Conservation (phyloP, 2,797 vertebrate genomes). For the Acipenser transmontanus region DNA sequence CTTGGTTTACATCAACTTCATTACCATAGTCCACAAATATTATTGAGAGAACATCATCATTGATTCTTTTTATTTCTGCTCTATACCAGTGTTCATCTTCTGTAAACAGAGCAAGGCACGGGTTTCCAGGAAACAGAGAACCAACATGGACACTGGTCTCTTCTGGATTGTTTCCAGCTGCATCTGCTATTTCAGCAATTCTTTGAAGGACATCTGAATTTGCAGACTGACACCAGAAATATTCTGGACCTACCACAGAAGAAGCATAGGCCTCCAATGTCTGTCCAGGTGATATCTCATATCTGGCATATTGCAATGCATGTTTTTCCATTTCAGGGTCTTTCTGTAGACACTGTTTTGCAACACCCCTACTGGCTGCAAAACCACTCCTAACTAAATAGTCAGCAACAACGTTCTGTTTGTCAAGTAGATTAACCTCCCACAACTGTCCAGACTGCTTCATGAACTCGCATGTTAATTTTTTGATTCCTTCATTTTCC, state of each 20-base stretch:
- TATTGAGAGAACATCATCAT: conserved; percentile 46
- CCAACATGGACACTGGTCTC: conserved; percentile 15
- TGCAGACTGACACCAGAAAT: conserved; percentile 78
- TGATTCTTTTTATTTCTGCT: conserved; percentile 56
- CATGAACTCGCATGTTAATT: conserved; percentile 69
- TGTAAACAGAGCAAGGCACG: conserved; percentile 66
- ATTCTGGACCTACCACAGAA: conserved; percentile 54
- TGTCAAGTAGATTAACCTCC: conserved; percentile 72
- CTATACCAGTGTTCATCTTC: conserved; percentile 77
- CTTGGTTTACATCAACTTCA: conserved; percentile 46
- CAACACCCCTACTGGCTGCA: background rate
- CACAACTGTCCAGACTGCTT: conserved; percentile 60
- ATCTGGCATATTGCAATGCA: conserved; percentile 23
- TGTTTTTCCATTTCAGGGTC: background rate
- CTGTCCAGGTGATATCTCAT: conserved; percentile 46
- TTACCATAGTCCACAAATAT: conserved; percentile 85
- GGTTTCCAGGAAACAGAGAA: conserved; percentile 50
- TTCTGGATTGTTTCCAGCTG: conserved; percentile 35
- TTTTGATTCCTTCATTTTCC: conserved; percentile 41
- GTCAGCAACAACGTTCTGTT: conserved; percentile 48
- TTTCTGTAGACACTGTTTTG: conserved; percentile 14
- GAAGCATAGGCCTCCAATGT: conserved; percentile 59
- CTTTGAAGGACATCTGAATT: conserved; percentile 51
- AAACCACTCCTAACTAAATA: conserved; percentile 32
- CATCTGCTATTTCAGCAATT: conserved; percentile 55